Evolutionary conservation across 2,888 invertebrate genomes (phyloP).

Genomic region (Lysandra coridon): DNA sequence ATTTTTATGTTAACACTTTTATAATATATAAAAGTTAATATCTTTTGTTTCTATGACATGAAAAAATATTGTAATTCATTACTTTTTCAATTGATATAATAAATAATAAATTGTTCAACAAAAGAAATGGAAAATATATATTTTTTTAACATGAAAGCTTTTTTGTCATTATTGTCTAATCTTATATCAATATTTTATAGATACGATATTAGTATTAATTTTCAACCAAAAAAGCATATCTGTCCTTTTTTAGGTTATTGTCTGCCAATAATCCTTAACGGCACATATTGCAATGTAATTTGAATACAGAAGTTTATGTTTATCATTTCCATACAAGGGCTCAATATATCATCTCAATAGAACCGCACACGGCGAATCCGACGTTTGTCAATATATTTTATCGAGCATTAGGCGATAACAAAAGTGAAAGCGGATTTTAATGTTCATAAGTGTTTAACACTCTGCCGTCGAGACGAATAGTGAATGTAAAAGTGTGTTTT

Average conservation of each 20-base stretch:
- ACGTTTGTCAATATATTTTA: constrained; percentile 38
- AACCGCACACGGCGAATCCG: constrained; percentile 47
- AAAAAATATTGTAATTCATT: no score
- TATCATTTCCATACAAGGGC: background rate
- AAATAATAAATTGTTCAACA: background rate
- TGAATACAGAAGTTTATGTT: background rate
- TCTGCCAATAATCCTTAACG: constrained; percentile 18
- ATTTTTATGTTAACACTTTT: background rate
- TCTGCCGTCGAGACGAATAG: constrained; percentile 40
- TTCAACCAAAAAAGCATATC: background rate
- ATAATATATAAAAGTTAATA: background rate
- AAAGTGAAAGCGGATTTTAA: constrained; percentile 50
- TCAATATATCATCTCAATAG: constrained; percentile 47
- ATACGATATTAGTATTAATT: background rate
- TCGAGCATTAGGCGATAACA: constrained; percentile 45
- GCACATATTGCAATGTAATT: background rate
- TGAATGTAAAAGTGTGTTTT: constrained; percentile 42
- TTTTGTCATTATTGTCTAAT: background rate
- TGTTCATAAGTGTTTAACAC: constrained; percentile 43
- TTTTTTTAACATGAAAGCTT: background rate
- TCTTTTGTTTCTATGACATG: background rate
- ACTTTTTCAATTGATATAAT: background rate
- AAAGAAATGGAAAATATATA: background rate
- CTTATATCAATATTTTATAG: background rate
- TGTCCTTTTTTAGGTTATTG: background rate